phyloP scores from a whole-genome alignment of 2,888 invertebrate genomes.

The Cordilura impudica region DNA sequence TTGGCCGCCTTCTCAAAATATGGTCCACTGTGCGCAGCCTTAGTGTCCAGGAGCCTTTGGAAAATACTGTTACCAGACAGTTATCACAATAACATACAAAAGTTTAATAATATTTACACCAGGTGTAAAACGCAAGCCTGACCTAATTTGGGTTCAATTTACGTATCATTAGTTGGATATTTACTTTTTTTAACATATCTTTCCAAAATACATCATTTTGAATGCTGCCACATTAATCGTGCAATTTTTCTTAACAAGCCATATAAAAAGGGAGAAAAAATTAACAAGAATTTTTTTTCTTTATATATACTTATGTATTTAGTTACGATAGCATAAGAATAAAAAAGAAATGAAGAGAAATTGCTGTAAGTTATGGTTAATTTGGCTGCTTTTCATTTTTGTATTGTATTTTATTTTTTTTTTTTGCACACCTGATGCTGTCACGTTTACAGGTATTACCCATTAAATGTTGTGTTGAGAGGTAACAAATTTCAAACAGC shows the following conservation, averaged over 20 bases:
- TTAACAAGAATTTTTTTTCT: neutral
- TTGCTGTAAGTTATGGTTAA: conserved; percentile 43
- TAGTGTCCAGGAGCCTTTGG: too few species aligned
- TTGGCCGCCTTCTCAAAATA: too few species aligned
- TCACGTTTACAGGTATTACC: conserved; percentile 56
- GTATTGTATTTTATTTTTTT: neutral
- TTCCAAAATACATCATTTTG: conserved; percentile 48
- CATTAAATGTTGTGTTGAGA: conserved; percentile 58
- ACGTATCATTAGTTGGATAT: conserved; percentile 43
- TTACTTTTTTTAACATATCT: neutral
- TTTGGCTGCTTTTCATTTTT: neutral
- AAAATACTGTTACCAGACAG: too few species aligned
- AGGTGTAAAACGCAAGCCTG: conserved; percentile 18
- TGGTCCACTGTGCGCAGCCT: too few species aligned
- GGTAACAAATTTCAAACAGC: conserved; percentile 19
- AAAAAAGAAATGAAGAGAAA: neutral
- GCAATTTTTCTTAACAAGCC: conserved; percentile 24
- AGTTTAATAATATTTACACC: too few species aligned
- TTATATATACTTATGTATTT: too few species aligned
- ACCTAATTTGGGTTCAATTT: conserved; percentile 56
- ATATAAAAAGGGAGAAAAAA: conserved; percentile 38
- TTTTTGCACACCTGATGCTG: conserved; percentile 57
- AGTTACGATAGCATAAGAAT: too few species aligned
- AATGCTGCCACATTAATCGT: conserved; percentile 53
- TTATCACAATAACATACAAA: too few species aligned